Conservation (phyloP, 2,888 invertebrate species). For the Andrena hattorfiana region DNA sequence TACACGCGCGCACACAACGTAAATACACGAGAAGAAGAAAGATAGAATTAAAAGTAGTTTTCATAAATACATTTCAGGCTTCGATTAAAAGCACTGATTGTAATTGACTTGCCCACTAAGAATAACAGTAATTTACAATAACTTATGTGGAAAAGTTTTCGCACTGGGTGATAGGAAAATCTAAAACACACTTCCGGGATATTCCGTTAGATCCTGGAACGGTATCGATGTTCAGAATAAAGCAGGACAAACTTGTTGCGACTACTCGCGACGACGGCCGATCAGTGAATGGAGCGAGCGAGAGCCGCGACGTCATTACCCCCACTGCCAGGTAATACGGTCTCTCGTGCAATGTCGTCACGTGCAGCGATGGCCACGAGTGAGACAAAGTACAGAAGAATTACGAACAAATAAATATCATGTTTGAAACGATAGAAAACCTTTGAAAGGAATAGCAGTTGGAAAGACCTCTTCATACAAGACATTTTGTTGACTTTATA, state of each 20-base stretch:
- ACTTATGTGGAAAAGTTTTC: slow-evolving; percentile 1
- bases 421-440: neutral
- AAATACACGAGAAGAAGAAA: slow-evolving; percentile 48
- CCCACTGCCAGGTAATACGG: slow-evolving; percentile 31
- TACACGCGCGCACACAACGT: slow-evolving; percentile 33
- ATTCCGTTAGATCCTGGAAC: slow-evolving; percentile 67
- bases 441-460: too few relatives aligned
- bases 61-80: slow-evolving; percentile 57
- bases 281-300: slow-evolving; percentile 81
- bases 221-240: slow-evolving; percentile 55
- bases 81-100: slow-evolving; percentile 21
- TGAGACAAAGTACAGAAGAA: slow-evolving; percentile 11
- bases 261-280: slow-evolving; percentile 72
- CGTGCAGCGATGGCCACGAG: slow-evolving; percentile 33
- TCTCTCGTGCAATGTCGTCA: slow-evolving; percentile 52
- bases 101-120: neutral
- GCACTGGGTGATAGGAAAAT: slow-evolving; percentile 20
- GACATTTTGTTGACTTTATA: too few relatives aligned
- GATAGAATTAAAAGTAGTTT: slow-evolving; percentile 53
- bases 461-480: too few relatives aligned
- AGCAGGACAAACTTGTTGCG: slow-evolving; percentile 46
- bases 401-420: slow-evolving; percentile 8
- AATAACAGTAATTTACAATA: slow-evolving; percentile 1
- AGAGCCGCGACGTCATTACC: slow-evolving; percentile 74
- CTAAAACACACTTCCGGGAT: slow-evolving; percentile 61